phyloP scores from a whole-genome alignment of 2,797 vertebrate species.

The Emydoidea blandingii region DNA sequence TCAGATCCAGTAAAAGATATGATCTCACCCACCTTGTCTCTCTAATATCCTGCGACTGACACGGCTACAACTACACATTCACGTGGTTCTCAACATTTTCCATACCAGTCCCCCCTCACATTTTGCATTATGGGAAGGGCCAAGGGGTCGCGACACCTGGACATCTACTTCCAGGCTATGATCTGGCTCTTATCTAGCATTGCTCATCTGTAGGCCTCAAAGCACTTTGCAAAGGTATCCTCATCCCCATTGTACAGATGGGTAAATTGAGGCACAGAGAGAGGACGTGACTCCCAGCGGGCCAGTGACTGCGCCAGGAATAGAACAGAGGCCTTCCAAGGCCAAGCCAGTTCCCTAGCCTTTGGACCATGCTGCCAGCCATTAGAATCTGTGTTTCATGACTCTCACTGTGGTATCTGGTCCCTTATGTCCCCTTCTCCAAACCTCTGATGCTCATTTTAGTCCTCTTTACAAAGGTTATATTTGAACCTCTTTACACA shows the following conservation, averaged over 20 bases:
- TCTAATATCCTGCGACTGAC: background rate
- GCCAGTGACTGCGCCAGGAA: background rate
- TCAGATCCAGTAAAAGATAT: background rate
- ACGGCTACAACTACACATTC: background rate
- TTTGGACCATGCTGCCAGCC: background rate
- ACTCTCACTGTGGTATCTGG: background rate
- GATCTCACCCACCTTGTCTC: background rate
- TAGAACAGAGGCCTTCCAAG: background rate
- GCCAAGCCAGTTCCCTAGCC: background rate
- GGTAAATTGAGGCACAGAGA: background rate
- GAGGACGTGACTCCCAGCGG: background rate
- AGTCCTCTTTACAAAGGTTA: background rate
- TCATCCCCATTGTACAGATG: background rate
- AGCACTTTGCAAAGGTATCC: background rate
- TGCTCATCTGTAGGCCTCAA: background rate
- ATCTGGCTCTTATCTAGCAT: background rate
- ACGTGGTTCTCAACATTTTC: background rate
- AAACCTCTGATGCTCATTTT: background rate
- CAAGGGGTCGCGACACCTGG: background rate
- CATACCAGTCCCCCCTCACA: no score
- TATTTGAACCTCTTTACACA: no score
- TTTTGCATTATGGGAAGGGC: background rate
- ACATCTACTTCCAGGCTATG: no score
- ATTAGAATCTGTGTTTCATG: background rate
- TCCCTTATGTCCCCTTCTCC: background rate